phyloP scores from a whole-genome alignment of 2,113 vertebrate genomes.

The Pterocles gutturalis region DNA sequence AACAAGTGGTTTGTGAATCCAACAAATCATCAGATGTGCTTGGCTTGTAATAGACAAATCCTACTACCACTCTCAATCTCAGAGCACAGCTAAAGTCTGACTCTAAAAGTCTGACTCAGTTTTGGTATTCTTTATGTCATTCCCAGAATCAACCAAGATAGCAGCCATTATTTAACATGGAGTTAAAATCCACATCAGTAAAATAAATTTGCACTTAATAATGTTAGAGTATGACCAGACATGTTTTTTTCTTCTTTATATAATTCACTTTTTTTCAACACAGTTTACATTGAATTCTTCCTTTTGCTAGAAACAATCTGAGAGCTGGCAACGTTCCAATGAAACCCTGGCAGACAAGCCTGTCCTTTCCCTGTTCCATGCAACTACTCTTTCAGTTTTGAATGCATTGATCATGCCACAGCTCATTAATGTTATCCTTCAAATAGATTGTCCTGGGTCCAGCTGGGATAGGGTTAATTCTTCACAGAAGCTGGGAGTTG shows the following conservation, averaged over 20 bases:
- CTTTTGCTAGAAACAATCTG: not conserved
- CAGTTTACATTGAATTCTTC: not conserved
- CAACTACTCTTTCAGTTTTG: not conserved
- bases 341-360: not conserved
- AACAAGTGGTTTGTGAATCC: not conserved
- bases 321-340: not conserved
- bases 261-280: not conserved
- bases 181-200: not conserved
- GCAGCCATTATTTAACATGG: not conserved
- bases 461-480: no score
- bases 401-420: not conserved
- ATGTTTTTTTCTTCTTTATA: not conserved
- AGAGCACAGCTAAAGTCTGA: not conserved
- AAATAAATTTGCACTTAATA: not conserved
- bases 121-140: not conserved
- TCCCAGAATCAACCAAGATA: not conserved
- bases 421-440: not conserved
- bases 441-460: no score
- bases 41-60: not conserved
- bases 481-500: no score
- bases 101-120: not conserved
- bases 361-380: not conserved
- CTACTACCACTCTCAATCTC: not conserved
- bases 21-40: not conserved
- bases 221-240: not conserved